A percentile compares a stretch with the other conserved stretches of the same genome.
Conservation (phyloP, 2,113 vertebrate species). For the Xenopus tropicalis region UCB_Xtro_10.0 CM004451.2:66633001-66633500, state of each 20-base stretch:
- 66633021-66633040: slow-evolving; percentile 63
- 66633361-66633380: slow-evolving; percentile 81
- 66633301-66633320: slow-evolving; percentile 82
- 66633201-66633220: slow-evolving; percentile 95
- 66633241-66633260: slow-evolving; percentile 81
- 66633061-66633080: slow-evolving; percentile 90
- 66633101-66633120: slow-evolving; percentile 95
- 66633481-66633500: slow-evolving; percentile 84
- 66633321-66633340: slow-evolving; percentile 94
- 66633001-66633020: slow-evolving; percentile 80
- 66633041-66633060: slow-evolving; percentile 91
- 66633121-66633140: slow-evolving; percentile 98
- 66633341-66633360: slow-evolving; percentile 86
- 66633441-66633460: slow-evolving; percentile 88
- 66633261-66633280: slow-evolving; percentile 76
- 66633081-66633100: slow-evolving; percentile 95
- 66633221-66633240: slow-evolving; percentile 87
- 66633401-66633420: slow-evolving; percentile 71
- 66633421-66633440: slow-evolving; percentile 79
- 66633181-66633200: slow-evolving; percentile 94
- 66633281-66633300: slow-evolving; percentile 87
- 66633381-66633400: slow-evolving; percentile 81
- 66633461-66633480: slow-evolving; percentile 78
- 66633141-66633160: slow-evolving; percentile 96
- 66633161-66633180: slow-evolving; percentile 89